phyloP scores from a whole-genome alignment of 2,888 invertebrate genomes.

The Timema podura region DNA sequence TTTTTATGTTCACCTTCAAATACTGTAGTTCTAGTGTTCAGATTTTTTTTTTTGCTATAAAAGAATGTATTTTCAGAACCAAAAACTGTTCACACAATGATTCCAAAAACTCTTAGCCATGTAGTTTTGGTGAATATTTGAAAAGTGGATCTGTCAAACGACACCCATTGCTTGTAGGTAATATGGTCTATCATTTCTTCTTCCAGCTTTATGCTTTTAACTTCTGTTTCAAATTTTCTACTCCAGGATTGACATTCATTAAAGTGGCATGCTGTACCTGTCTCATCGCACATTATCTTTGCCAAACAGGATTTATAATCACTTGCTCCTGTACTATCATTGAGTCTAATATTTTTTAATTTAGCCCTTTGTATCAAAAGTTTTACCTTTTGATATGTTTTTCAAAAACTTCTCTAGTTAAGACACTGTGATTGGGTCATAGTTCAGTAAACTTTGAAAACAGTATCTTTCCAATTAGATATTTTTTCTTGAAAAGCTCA shows the following conservation, averaged over 20 bases:
- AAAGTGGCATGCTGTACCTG: not conserved
- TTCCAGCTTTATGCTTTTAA: not conserved
- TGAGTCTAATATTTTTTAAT: slow-evolving; percentile 4
- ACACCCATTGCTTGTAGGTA: not conserved
- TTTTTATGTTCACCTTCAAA: not conserved
- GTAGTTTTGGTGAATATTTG: not conserved
- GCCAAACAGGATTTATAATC: not conserved
- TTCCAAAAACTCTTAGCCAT: not conserved
- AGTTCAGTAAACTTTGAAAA: not conserved
- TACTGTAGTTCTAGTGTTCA: not conserved
- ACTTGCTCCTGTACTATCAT: not conserved
- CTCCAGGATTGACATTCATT: not conserved
- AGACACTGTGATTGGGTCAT: not conserved
- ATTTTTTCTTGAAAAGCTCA: not conserved
- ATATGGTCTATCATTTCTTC: slow-evolving; percentile 6
- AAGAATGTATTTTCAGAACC: not conserved
- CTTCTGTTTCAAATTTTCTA: slow-evolving; percentile 3
- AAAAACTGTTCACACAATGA: slow-evolving; percentile 4
- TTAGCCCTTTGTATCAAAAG: not conserved
- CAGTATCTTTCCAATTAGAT: not conserved
- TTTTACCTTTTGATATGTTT: not conserved
- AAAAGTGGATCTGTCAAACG: not conserved
- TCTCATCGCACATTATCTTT: not conserved
- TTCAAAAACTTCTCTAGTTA: not conserved
- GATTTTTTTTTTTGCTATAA: not conserved